Conservation (phyloP, 2,888 invertebrate species). For the Xanthia icteritia region DNA sequence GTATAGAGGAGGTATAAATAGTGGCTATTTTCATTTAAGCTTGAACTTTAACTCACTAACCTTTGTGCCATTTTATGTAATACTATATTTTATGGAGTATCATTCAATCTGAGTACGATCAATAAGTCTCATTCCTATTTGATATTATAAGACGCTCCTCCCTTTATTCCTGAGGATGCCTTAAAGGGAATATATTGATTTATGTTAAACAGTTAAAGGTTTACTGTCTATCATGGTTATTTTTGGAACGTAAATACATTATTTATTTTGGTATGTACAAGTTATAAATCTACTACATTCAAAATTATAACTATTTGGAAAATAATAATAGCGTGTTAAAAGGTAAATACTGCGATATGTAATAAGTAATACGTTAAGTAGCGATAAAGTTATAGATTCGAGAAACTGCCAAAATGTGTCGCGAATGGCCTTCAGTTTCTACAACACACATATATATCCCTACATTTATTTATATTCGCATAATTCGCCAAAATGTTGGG, state of each 20-base stretch:
- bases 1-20: not conserved
- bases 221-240: constrained; percentile 18
- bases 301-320: not conserved
- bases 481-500: too few relatives aligned
- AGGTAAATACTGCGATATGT: not conserved
- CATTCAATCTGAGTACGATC: not conserved
- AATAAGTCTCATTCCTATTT: constrained; percentile 9
- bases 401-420: not conserved
- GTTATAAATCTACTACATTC: too few relatives aligned
- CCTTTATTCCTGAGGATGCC: not conserved
- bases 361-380: not conserved
- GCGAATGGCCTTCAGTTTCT: not conserved
- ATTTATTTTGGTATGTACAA: not conserved
- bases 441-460: not conserved
- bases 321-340: not conserved
- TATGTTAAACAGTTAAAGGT: constrained; percentile 33
- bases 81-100: not conserved
- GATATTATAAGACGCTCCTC: constrained; percentile 12
- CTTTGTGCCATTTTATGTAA: not conserved
- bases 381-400: constrained; percentile 13
- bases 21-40: not conserved
- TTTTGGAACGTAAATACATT: not conserved
- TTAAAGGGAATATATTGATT: constrained; percentile 24
- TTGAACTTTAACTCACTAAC: not conserved
- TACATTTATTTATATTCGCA: too few relatives aligned